Evolutionary conservation across 1,140 invertebrate species (phyloP).

Genomic region (Tetramorium parvispinum): DNA sequence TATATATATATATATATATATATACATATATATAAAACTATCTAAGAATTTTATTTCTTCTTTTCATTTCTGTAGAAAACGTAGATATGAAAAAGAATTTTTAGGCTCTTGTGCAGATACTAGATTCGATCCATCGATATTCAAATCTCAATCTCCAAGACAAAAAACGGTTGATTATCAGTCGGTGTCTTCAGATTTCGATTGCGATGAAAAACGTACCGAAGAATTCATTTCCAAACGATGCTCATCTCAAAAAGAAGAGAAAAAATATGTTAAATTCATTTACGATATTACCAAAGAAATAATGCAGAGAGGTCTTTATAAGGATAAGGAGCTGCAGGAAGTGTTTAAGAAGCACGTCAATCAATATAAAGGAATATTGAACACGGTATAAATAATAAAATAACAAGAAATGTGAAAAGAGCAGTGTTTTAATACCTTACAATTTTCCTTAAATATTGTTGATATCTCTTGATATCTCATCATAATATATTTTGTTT

Average conservation of each 20-base stretch:
- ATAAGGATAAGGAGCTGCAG: constrained; percentile 85
- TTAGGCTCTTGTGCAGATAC: background rate
- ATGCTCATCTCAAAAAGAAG: constrained; percentile 53
- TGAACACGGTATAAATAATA: constrained; percentile 79
- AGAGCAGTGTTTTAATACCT: background rate
- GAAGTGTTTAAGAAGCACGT: constrained; percentile 83
- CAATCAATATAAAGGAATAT: constrained; percentile 76
- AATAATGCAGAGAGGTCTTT: constrained; percentile 84
- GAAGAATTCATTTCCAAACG: background rate
- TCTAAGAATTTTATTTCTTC: background rate
- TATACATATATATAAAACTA: no score
- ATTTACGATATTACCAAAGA: constrained; percentile 86
- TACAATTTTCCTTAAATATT: constrained; percentile 8
- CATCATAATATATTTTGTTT: background rate
- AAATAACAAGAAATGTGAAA: background rate
- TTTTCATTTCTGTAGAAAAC: background rate
- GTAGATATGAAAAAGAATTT: constrained; percentile 15
- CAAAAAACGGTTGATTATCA: constrained; percentile 26
- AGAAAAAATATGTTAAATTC: constrained; percentile 84
- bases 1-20: background rate
- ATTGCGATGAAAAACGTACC: background rate
- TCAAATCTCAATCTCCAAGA: constrained; percentile 35
- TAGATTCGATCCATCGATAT: background rate
- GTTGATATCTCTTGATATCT: background rate
- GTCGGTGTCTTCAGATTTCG: background rate